Base-by-base conservation (phyloP, 2,113 vertebrate species). In the Pyrgilauda ruficollis region DNA sequence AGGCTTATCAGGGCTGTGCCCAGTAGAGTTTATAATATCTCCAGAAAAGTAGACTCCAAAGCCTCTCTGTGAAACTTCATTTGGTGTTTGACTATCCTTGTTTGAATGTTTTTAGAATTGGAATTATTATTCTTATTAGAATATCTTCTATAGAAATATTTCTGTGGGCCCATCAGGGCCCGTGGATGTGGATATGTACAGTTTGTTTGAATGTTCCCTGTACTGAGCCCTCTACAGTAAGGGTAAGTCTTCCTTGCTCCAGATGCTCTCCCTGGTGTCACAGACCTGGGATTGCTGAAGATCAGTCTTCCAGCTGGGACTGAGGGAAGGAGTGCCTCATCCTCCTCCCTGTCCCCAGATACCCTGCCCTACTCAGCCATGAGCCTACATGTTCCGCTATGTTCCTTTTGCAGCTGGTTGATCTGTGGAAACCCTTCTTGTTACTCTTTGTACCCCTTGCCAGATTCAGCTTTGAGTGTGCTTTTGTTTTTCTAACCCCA, bases 221-320 rank as follows among this genome's bases (percentile, higher is more conserved):
- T 53, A 47, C 2, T 23, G 23, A 58, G 62, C 8, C 4, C 41
- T 31, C 28, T 49, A 6, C 15, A 37, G 16, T 21, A n/a, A 63
- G 8, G 26, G 18, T 23, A 79, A 55, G 16, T 37, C 6, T 64
- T 64, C n/a, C 58, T 62, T 81, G 13, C 15, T 74, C 37, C 41
- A 46, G 31, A 27, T 0, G 0, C 66, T 66, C 27, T 43, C 22
- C 20, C 22, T 44, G 9, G 13, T 74, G 50, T 76, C 28, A 35
- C 10, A 15, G 23, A 50, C 23, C 47, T 78, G 31, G 14, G 15
- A 39, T 35, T 63, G n/a, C 35, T 79, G 44, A 68, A 84, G 39
- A 18, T 33, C 28, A 63, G 8, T 63, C 15, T 70, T 72, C 18
- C 17, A 41, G 17, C 24, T 37, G 58, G 50, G 47, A 59, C 23